These are phyloP conservation scores for Drosophila littoralis DNA, from an alignment of 1,140 invertebrate species.

Conservation along the genomic window DNA sequence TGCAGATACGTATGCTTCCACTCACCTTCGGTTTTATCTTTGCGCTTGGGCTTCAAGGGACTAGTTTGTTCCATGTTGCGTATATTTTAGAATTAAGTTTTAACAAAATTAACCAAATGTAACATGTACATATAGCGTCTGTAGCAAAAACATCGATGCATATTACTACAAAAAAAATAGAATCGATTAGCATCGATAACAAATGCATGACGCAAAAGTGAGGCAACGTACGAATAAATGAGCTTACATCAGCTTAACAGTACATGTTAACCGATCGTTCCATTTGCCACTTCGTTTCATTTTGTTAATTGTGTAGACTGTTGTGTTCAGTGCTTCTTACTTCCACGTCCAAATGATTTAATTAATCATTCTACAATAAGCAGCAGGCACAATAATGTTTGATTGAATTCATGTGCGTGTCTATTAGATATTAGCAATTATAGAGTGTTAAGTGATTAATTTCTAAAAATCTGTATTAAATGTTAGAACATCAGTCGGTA, in stretches of 20 bases:
- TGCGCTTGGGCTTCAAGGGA: slow-evolving; percentile 56
- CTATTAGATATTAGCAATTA: slow-evolving; percentile 2
- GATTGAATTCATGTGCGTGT: not conserved
- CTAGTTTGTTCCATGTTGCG: slow-evolving; percentile 56
- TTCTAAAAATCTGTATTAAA: slow-evolving; percentile 3
- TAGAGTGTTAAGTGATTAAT: not conserved
- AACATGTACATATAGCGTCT: slow-evolving; percentile 45
- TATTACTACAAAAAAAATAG: not conserved
- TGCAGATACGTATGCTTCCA: slow-evolving; percentile 42
- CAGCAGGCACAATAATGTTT: slow-evolving; percentile 30
- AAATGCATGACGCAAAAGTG: not conserved
- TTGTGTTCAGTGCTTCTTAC: slow-evolving; percentile 28
- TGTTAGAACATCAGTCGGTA: slow-evolving; percentile 20
- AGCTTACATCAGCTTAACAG: slow-evolving; percentile 12
- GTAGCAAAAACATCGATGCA: slow-evolving; percentile 31
- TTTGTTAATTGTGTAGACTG: slow-evolving; percentile 15
- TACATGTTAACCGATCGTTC: slow-evolving; percentile 18
- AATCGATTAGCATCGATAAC: slow-evolving; percentile 11
- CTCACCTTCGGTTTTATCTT: slow-evolving; percentile 70
- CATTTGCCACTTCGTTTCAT: slow-evolving; percentile 11
- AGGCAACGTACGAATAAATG: slow-evolving; percentile 6
- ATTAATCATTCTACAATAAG: slow-evolving; percentile 25
- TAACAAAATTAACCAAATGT: slow-evolving; percentile 27
- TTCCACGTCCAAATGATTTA: slow-evolving; percentile 17
- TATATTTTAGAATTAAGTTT: slow-evolving; percentile 24